A percentile compares a stretch with the other conserved stretches of the same genome.
Evolutionary conservation across 2,888 invertebrate species (phyloP).

Genomic region (Azorinus chamasolen): DNA sequence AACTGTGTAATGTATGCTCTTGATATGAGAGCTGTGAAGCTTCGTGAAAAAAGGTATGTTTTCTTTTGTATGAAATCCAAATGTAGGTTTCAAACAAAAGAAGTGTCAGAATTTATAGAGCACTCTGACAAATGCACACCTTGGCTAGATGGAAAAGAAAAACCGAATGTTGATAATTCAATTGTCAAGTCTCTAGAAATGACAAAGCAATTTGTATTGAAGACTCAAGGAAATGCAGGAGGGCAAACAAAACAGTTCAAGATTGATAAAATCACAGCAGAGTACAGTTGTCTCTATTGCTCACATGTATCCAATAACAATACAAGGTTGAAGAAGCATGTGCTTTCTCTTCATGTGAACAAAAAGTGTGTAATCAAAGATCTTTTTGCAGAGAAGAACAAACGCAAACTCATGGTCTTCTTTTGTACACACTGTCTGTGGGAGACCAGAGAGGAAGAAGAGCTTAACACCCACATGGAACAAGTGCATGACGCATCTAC

Average conservation of each 20-base stretch:
- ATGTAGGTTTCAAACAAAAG: constrained; percentile 74
- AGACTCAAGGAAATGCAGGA: constrained; percentile 49
- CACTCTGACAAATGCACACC: constrained; percentile 76
- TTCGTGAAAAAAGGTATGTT: constrained; percentile 68
- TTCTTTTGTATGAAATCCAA: constrained; percentile 75
- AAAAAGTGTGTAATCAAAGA: constrained; percentile 62
- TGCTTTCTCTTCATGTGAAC: constrained; percentile 64
- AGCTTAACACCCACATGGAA: constrained; percentile 58
- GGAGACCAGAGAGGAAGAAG: constrained; percentile 66
- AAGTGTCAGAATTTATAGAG: constrained; percentile 66
- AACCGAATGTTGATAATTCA: constrained; percentile 52
- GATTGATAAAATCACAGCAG: constrained; percentile 46
- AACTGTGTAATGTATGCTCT: constrained; percentile 70
- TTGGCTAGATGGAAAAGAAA: constrained; percentile 51
- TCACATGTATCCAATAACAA: constrained; percentile 67
- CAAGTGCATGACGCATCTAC: constrained; percentile 53
- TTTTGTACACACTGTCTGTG: constrained; percentile 73
- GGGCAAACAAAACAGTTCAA: constrained; percentile 48
- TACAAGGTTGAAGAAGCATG: constrained; percentile 72
- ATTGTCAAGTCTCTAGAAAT: constrained; percentile 66
- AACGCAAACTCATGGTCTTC: constrained; percentile 59
- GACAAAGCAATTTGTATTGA: constrained; percentile 62
- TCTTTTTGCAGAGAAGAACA: constrained; percentile 52
- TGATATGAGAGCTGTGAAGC: constrained; percentile 66
- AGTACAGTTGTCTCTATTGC: constrained; percentile 75